Conservation (phyloP, 2,113 vertebrate species). For the Octodon degus region DNA sequence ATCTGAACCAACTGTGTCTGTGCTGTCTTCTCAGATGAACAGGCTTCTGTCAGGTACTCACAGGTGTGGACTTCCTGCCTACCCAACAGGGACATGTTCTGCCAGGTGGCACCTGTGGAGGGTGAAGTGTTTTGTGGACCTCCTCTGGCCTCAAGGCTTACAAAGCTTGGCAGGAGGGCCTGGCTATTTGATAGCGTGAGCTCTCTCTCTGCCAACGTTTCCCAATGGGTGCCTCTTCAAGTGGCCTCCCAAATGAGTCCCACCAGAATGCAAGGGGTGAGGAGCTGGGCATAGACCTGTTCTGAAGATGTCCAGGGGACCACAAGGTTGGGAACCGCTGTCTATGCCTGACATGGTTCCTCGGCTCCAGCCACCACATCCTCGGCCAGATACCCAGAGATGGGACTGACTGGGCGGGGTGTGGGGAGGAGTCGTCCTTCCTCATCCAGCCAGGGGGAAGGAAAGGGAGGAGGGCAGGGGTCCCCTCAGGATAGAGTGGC, state of each 20-base stretch:
- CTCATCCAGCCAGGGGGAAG: slow-evolving; percentile 8
- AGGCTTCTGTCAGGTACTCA: accelerated
- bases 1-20: accelerated
- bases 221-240: background rate
- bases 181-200: background rate
- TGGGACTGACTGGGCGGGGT: background rate
- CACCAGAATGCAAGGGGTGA: accelerated
- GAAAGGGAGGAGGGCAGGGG: slow-evolving; percentile 36
- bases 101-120: background rate
- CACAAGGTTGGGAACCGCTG: background rate
- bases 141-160: background rate
- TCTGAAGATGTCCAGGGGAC: background rate
- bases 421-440: background rate
- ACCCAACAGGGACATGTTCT: accelerated
- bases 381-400: slow-evolving; percentile 20
- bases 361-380: background rate
- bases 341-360: background rate
- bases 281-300: background rate
- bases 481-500: slow-evolving; percentile 85
- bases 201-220: background rate
- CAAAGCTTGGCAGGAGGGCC: background rate
- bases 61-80: background rate
- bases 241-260: background rate
- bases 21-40: background rate
- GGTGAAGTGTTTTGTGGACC: background rate